Percentiles rank a stretch among this genome's conserved stretches.
Conservation (phyloP, 2,888 invertebrate species). For the Ryuthela nishihirai region DNA sequence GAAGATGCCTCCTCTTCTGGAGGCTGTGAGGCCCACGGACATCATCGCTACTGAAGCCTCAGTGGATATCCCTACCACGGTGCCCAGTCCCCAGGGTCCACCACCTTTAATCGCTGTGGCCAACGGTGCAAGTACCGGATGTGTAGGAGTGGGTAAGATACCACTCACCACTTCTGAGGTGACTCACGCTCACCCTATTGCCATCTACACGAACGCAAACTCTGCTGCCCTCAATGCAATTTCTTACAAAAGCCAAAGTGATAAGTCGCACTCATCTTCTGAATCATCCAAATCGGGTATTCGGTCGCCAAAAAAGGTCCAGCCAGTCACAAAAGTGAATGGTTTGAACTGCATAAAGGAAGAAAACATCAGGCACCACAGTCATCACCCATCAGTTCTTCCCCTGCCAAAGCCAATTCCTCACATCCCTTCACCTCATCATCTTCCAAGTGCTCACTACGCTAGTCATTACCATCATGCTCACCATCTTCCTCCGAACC, state of each 20-base stretch:
- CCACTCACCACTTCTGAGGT: too few species aligned
- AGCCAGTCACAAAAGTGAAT: slow-evolving; percentile 13
- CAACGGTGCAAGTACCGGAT: slow-evolving; percentile 1
- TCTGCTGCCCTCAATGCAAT: too few species aligned
- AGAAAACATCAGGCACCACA: slow-evolving; percentile 6
- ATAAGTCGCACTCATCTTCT: too few species aligned
- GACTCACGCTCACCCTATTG: too few species aligned
- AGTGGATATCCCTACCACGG: slow-evolving; percentile 5
- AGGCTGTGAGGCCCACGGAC: slow-evolving; percentile 24
- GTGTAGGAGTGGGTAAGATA: too few species aligned
- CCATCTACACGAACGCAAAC: too few species aligned
- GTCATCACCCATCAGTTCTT: slow-evolving; percentile 14
- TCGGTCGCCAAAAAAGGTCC: slow-evolving; percentile 12
- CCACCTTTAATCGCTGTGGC: slow-evolving; percentile 32
- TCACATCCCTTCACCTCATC: slow-evolving; percentile 18
- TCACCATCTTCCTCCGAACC: slow-evolving; percentile 25
- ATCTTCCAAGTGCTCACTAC: slow-evolving; percentile 10
- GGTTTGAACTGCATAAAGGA: slow-evolving; percentile 19
- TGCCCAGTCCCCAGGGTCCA: slow-evolving; percentile 30
- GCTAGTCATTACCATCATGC: slow-evolving; percentile 33
- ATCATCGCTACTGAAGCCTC: neutral
- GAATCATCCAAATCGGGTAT: too few species aligned
- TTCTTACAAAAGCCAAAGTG: too few species aligned
- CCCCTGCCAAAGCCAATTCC: slow-evolving; percentile 31
- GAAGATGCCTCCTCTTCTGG: slow-evolving; percentile 28